Percentiles rank a stretch among this genome's conserved stretches.
Conservation (phyloP, 1,140 invertebrate genomes). For the Polyergus mexicanus region DNA sequence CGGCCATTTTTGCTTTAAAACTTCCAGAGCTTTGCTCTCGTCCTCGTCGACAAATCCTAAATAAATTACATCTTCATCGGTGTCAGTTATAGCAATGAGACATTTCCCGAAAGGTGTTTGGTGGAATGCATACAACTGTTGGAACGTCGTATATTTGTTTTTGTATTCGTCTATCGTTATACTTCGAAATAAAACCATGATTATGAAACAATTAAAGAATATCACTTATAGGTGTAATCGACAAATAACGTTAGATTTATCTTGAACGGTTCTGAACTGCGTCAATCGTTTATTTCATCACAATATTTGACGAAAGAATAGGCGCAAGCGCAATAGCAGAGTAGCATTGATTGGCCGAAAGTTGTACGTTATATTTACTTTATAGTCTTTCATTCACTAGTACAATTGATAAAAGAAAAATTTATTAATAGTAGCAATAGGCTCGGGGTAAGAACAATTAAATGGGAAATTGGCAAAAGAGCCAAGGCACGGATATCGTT, state of each 20-base stretch:
- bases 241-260: not conserved
- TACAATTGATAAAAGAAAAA: not conserved
- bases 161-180: constrained; percentile 54
- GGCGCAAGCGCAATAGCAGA: too few relatives aligned
- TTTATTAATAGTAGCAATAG: too few relatives aligned
- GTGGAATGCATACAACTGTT: constrained; percentile 69
- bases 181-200: constrained; percentile 48
- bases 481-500: too few relatives aligned
- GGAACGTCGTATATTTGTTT: constrained; percentile 1
- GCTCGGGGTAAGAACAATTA: too few relatives aligned
- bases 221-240: not conserved
- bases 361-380: too few relatives aligned
- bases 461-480: too few relatives aligned
- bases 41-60: constrained; percentile 68
- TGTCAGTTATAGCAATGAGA: constrained; percentile 70
- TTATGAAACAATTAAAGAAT: not conserved
- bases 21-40: constrained; percentile 39
- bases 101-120: constrained; percentile 74
- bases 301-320: too few relatives aligned
- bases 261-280: not conserved
- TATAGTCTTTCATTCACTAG: not conserved
- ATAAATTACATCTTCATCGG: constrained; percentile 66
- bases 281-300: too few relatives aligned
- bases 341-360: too few relatives aligned
- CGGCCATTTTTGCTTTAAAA: constrained; percentile 68